Conservation (phyloP, 2,113 vertebrate species). For the Zosterops hypoxanthus region DNA sequence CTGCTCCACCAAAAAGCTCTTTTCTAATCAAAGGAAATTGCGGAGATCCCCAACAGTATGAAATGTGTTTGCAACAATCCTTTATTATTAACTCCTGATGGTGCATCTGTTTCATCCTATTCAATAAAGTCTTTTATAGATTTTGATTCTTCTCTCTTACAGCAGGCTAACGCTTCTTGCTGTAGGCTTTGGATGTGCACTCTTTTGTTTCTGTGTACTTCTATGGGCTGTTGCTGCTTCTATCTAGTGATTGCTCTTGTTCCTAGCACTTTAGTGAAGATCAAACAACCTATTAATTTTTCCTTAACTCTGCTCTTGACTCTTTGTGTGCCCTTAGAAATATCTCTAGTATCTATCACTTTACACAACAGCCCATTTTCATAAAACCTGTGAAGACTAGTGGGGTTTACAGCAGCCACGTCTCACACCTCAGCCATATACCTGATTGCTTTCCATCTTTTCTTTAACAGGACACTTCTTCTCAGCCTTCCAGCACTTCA, state of each 20-base stretch:
- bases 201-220: neutral
- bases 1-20: neutral
- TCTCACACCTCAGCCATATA: neutral
- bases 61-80: slow-evolving; percentile 23
- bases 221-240: neutral
- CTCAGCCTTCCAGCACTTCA: neutral
- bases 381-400: neutral
- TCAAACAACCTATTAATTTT: neutral
- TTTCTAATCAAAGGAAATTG: slow-evolving; percentile 18
- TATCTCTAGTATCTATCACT: neutral
- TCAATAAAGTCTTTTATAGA: slow-evolving; percentile 22
- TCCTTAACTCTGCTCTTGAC: neutral
- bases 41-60: neutral
- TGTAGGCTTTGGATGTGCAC: neutral
- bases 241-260: neutral
- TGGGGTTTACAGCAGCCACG: neutral
- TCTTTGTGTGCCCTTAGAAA: neutral
- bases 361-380: neutral
- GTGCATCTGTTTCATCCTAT: slow-evolving; percentile 20
- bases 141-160: slow-evolving; percentile 14
- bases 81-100: slow-evolving; percentile 63
- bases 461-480: neutral
- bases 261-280: neutral
- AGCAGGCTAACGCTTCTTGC: neutral
- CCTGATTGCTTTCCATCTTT: neutral